phyloP scores from a whole-genome alignment of 2,113 vertebrate genomes.

The Irena cyanogastra region DNA sequence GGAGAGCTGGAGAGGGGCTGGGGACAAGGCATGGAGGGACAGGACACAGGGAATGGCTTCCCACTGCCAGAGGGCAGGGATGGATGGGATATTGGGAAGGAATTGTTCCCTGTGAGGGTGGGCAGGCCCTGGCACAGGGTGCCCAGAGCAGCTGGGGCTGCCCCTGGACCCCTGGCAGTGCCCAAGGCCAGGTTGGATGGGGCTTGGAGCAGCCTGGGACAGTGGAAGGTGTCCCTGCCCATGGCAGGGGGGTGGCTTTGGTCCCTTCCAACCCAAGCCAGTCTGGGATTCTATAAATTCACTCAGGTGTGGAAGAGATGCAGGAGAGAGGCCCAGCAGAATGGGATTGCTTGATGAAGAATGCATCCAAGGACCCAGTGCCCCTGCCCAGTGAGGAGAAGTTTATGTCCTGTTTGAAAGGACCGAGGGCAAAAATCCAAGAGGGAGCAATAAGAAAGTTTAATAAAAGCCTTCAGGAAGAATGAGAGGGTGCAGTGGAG shows the following conservation, averaged over 20 bases:
- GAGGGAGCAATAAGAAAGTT: background rate
- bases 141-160: background rate
- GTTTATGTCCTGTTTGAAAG: background rate
- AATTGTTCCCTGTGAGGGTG: background rate
- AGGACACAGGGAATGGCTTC: background rate
- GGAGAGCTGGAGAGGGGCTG: background rate
- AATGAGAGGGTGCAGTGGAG: background rate
- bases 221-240: background rate
- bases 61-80: background rate
- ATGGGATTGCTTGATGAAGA: background rate
- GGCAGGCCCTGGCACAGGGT: background rate
- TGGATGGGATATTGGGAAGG: background rate
- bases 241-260: background rate
- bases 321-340: background rate
- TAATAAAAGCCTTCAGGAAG: background rate
- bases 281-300: background rate
- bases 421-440: background rate
- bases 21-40: rapidly evolving
- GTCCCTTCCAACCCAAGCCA: background rate
- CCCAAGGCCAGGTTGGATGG: background rate
- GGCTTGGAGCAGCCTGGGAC: rapidly evolving
- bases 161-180: background rate
- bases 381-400: background rate
- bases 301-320: too few species aligned
- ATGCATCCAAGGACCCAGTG: rapidly evolving